Evolutionary conservation across 2,797 vertebrate genomes (phyloP).

Genomic region (Buceros bicornis): DNA sequence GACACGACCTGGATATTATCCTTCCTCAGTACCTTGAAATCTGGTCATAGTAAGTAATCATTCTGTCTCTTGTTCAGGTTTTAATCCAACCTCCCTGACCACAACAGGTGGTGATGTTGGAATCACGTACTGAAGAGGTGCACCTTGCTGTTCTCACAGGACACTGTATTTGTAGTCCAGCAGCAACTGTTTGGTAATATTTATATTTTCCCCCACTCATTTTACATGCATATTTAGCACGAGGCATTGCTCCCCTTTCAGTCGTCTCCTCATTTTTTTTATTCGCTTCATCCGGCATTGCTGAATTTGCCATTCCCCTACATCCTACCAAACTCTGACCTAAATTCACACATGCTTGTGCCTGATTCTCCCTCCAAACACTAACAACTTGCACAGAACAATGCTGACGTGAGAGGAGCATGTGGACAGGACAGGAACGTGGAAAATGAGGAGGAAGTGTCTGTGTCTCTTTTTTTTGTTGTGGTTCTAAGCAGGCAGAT

Average conservation of each 20-base stretch:
- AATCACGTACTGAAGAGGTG: not conserved
- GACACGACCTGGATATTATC: not conserved
- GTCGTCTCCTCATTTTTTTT: not conserved
- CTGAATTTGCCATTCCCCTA: not conserved
- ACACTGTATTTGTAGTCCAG: not conserved
- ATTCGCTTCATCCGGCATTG: not conserved
- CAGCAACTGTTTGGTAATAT: not conserved
- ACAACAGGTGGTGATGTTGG: slow-evolving; percentile 46
- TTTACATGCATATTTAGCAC: not conserved
- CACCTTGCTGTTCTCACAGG: not conserved
- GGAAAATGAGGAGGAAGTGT: not conserved
- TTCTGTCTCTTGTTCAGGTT: not conserved
- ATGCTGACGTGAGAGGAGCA: not conserved
- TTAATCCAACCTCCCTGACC: slow-evolving; percentile 25
- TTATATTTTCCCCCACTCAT: not conserved
- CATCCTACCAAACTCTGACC: not conserved
- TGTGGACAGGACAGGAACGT: not conserved
- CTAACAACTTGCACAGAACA: not conserved
- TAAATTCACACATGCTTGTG: not conserved
- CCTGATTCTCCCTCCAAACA: not conserved
- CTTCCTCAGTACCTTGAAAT: not conserved
- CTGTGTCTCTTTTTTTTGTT: not conserved
- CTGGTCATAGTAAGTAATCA: not conserved
- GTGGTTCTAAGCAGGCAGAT: not conserved
- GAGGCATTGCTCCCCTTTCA: not conserved